Percentiles rank a stretch among this genome's conserved stretches.
These are phyloP conservation scores for Cebus imitator DNA, from an alignment of 2,113 vertebrate species.

Conservation along the genomic window DNA sequence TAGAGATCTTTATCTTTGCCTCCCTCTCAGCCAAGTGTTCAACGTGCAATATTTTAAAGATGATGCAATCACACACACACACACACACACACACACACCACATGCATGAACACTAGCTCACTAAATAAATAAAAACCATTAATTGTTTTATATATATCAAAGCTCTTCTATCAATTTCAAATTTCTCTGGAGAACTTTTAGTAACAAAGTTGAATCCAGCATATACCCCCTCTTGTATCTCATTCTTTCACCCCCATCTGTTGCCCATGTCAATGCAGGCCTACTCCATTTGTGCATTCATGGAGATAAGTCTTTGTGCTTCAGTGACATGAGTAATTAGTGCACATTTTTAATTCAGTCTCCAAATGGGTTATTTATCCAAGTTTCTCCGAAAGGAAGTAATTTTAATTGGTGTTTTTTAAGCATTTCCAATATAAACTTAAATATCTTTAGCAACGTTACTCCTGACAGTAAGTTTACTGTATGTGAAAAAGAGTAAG, in stretches of 20 bases:
- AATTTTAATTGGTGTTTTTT: not conserved
- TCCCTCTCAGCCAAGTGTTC: not conserved
- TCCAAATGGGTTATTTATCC: not conserved
- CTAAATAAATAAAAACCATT: not conserved
- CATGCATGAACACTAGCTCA: not conserved
- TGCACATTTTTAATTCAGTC: not conserved
- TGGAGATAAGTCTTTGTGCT: not conserved
- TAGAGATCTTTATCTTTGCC: not conserved
- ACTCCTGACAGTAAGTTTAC: not conserved
- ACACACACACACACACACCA: not conserved
- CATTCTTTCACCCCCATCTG: not conserved
- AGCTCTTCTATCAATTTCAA: not conserved
- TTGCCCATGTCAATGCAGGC: too few species aligned
- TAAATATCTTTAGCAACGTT: not conserved
- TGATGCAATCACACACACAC: not conserved
- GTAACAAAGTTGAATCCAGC: not conserved
- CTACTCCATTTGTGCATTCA: not conserved
- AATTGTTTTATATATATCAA: not conserved
- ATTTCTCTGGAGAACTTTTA: not conserved
- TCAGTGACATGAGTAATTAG: not conserved
- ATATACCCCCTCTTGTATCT: not conserved
- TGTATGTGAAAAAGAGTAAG: not conserved
- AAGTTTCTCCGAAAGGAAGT: not conserved
- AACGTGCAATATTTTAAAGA: not conserved
- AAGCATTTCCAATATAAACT: slow-evolving; percentile 17